Conservation (phyloP, 2,888 invertebrate genomes). For the Tenthredo mesomela region DNA sequence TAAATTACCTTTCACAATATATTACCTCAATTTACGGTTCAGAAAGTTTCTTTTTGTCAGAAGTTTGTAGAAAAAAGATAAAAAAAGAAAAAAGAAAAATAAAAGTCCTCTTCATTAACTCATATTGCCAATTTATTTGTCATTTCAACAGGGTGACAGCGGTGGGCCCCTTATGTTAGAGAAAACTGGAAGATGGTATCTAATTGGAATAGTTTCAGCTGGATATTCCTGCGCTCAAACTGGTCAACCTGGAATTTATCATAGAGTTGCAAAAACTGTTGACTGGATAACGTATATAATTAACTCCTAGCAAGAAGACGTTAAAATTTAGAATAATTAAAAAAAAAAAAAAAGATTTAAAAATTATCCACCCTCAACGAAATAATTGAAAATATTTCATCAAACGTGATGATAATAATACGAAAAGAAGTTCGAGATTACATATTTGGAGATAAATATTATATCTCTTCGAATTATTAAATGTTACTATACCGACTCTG, state of each 20-base stretch:
- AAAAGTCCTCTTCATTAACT: background rate
- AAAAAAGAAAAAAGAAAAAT: background rate
- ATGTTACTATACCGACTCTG: background rate
- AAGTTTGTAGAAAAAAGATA: background rate
- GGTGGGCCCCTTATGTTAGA: slow-evolving; percentile 96
- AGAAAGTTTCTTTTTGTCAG: background rate
- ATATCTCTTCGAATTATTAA: background rate
- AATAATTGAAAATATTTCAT: background rate
- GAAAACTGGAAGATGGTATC: slow-evolving; percentile 91
- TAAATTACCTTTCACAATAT: slow-evolving; percentile 25
- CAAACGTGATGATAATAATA: background rate
- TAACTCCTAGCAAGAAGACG: slow-evolving; percentile 75
- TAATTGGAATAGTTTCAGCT: slow-evolving; percentile 95
- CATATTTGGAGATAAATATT: background rate
- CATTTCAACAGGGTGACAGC: slow-evolving; percentile 85
- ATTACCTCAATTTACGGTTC: background rate
- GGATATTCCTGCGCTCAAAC: slow-evolving; percentile 96
- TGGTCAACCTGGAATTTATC: slow-evolving; percentile 96
- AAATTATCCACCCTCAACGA: background rate
- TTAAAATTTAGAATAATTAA: background rate
- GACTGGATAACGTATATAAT: slow-evolving; percentile 92
- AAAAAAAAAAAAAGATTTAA: background rate
- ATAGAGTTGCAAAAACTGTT: slow-evolving; percentile 94
- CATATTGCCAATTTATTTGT: slow-evolving; percentile 51
- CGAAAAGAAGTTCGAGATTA: background rate